Percentiles rank a stretch among this genome's conserved stretches.
phyloP scores from a whole-genome alignment of 2,797 vertebrate genomes.

The Furcifer pardalis region DNA sequence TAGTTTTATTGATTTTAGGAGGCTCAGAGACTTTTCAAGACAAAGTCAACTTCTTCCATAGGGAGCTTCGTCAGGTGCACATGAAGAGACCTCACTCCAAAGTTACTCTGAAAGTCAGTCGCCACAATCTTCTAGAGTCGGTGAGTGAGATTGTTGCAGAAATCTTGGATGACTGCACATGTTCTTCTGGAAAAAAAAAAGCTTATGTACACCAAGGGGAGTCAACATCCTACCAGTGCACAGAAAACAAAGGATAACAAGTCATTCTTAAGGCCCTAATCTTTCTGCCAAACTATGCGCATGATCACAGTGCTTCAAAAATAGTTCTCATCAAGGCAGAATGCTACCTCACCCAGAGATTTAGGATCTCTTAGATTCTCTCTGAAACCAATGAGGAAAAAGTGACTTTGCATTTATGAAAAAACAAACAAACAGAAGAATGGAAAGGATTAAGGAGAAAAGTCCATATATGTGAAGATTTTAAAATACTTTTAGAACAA shows the following conservation, averaged over 20 bases:
- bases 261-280: neutral
- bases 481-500: no score
- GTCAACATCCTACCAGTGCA: neutral
- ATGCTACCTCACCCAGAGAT: no score
- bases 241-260: neutral
- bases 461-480: neutral
- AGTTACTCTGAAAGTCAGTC: conserved; percentile 92
- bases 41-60: conserved; percentile 97
- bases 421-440: neutral
- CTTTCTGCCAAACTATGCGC: neutral
- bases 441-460: neutral
- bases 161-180: neutral
- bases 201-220: neutral
- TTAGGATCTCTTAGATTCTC: no score
- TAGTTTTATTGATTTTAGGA: conserved; percentile 76
- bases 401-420: neutral
- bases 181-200: no score
- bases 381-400: neutral
- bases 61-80: conserved; percentile 94
- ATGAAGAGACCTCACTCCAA: conserved; percentile 94
- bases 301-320: neutral
- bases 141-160: conserved; percentile 75
- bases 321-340: neutral
- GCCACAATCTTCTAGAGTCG: conserved; percentile 90
- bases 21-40: conserved; percentile 99